Evolutionary conservation across 2,113 vertebrate genomes (phyloP).

Genomic region (Chionomys nivalis): DNA sequence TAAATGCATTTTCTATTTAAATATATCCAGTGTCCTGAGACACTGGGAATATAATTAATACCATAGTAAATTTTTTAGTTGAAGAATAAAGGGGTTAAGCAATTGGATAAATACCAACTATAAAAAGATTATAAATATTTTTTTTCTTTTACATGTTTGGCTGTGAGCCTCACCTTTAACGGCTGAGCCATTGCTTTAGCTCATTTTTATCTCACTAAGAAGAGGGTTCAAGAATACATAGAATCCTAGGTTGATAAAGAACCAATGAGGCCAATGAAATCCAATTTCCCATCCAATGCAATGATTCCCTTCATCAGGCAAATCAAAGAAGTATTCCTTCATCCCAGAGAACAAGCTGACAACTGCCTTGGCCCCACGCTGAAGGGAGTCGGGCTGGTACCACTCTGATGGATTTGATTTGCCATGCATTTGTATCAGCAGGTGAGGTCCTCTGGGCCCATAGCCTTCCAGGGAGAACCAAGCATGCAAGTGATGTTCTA

Average conservation of each 20-base stretch:
- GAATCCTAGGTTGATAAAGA: not conserved
- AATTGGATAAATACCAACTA: not conserved
- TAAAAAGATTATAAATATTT: not conserved
- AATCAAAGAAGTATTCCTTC: not conserved
- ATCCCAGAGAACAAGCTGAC: not conserved
- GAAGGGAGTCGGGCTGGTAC: not conserved
- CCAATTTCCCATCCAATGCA: not conserved
- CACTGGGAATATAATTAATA: not conserved
- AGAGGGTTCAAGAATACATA: not conserved
- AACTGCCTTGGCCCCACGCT: not conserved
- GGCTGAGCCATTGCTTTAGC: not conserved
- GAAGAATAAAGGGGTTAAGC: not conserved
- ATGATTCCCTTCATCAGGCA: not conserved
- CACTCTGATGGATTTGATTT: not conserved
- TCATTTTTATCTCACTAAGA: not conserved
- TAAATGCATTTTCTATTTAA: not conserved
- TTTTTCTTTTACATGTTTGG: not conserved
- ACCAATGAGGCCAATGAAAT: not conserved
- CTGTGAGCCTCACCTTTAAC: not conserved
- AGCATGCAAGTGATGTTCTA: not conserved
- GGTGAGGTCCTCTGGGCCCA: not conserved
- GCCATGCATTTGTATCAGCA: not conserved
- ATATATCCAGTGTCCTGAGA: not conserved
- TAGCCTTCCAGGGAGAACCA: not conserved
- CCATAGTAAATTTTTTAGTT: not conserved